Conservation (phyloP, 1,140 invertebrate species). For the Brachystomella parvula region DNA sequence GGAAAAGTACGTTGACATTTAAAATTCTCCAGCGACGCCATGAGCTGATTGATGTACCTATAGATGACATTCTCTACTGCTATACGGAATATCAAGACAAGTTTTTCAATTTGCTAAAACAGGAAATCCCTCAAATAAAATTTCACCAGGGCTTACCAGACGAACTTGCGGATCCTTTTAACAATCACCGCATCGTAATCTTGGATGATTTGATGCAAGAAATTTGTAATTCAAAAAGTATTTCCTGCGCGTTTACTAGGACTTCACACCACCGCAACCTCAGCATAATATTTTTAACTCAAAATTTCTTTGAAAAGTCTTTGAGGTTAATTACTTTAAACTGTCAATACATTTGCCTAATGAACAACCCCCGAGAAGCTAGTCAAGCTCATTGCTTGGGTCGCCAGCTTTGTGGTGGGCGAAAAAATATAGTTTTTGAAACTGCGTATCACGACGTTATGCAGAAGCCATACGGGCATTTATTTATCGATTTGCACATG, state of each 20-base stretch:
- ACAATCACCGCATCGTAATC: background rate
- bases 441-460: background rate
- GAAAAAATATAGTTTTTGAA: background rate
- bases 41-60: background rate
- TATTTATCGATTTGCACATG: background rate
- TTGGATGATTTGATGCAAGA: constrained; percentile 11
- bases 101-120: constrained; percentile 4
- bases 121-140: background rate
- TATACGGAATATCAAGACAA: constrained; percentile 7
- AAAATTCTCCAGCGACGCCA: too few species aligned
- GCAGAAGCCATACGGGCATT: background rate
- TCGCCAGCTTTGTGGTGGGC: background rate
- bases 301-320: constrained; percentile 9
- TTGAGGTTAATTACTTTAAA: background rate
- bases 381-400: background rate
- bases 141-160: constrained; percentile 15
- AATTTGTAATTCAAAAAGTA: background rate
- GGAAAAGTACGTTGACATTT: too few species aligned
- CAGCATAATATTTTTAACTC: background rate
- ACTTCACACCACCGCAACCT: constrained; percentile 4
- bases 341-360: background rate
- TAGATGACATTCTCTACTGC: constrained; percentile 7
- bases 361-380: background rate
- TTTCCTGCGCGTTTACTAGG: background rate
- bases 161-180: background rate